Percentiles rank a stretch among this genome's conserved stretches.
These are phyloP conservation scores for Amblyraja radiata DNA, from an alignment of 2,797 vertebrate genomes.

Conservation along the genomic window DNA sequence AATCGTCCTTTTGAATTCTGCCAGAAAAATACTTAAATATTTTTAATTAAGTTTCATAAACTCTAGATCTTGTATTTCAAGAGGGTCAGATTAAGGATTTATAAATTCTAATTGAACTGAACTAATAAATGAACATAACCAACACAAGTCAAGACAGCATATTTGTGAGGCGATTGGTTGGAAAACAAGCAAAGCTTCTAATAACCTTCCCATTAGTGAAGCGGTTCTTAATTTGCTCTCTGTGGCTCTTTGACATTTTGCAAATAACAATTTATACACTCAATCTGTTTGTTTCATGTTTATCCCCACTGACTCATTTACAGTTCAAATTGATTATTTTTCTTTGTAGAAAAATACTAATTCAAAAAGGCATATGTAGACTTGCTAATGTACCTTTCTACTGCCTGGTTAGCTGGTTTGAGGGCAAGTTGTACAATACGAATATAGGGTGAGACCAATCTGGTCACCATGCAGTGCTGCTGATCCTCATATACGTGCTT, in stretches of 20 bases:
- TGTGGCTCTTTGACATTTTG: constrained; percentile 29
- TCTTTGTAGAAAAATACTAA: background rate
- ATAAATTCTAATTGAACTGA: constrained; percentile 19
- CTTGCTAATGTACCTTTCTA: background rate
- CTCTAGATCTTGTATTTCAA: constrained; percentile 3
- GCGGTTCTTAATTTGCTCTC: constrained; percentile 13
- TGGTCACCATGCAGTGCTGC: background rate
- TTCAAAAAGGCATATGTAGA: constrained; percentile 4
- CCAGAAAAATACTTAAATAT: background rate
- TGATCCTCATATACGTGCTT: background rate
- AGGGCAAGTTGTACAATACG: background rate
- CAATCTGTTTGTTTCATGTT: constrained; percentile 29
- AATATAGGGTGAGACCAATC: too few relatives aligned
- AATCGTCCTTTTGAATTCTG: background rate
- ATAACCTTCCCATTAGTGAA: background rate
- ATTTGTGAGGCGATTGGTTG: background rate
- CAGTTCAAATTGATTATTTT: constrained; percentile 13
- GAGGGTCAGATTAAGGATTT: constrained; percentile 34
- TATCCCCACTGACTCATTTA: constrained; percentile 27
- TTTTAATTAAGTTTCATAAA: constrained; percentile 32
- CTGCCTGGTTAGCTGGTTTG: background rate
- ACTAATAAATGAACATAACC: background rate
- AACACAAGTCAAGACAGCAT: background rate
- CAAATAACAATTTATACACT: background rate
- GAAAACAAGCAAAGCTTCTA: constrained; percentile 1